Percentiles rank a stretch among this genome's conserved stretches.
phyloP scores from a whole-genome alignment of 2,888 invertebrate genomes.

The Halictus ligatus region DNA sequence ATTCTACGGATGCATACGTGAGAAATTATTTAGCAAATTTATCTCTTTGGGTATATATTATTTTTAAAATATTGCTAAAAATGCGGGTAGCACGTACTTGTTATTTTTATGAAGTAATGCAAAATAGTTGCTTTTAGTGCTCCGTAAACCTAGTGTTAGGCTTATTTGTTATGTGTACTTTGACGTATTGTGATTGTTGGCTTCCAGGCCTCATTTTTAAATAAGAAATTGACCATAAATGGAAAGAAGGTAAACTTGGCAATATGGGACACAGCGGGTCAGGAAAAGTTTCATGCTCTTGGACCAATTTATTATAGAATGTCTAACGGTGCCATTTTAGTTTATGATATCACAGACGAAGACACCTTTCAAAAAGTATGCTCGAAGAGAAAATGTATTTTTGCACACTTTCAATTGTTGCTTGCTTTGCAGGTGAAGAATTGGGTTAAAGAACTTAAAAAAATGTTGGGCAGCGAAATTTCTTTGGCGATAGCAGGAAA shows the following conservation, averaged over 20 bases:
- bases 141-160: too few species aligned
- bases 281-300: conserved; percentile 97
- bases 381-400: conserved; percentile 26
- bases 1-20: too few species aligned
- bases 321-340: conserved; percentile 98
- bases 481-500: conserved; percentile 97
- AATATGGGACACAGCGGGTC: conserved; percentile 99
- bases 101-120: too few species aligned
- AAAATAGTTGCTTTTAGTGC: too few species aligned
- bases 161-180: too few species aligned
- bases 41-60: too few species aligned
- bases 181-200: not conserved
- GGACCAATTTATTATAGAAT: conserved; percentile 99
- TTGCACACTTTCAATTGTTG: not conserved
- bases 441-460: conserved; percentile 98
- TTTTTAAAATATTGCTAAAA: too few species aligned
- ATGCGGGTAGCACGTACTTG: too few species aligned
- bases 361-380: conserved; percentile 96
- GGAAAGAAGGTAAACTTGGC: conserved; percentile 95
- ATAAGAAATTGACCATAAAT: conserved; percentile 95
- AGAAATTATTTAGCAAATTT: too few species aligned
- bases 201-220: conserved; percentile 96
- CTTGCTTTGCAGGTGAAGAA: conserved; percentile 91
- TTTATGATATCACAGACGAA: conserved; percentile 99
- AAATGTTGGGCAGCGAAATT: conserved; percentile 97